Evolutionary conservation across 2,113 vertebrate genomes (phyloP), one percentile per base, ranked within the genome.

Genomic region (Aptenodytes patagonicus): DNA sequence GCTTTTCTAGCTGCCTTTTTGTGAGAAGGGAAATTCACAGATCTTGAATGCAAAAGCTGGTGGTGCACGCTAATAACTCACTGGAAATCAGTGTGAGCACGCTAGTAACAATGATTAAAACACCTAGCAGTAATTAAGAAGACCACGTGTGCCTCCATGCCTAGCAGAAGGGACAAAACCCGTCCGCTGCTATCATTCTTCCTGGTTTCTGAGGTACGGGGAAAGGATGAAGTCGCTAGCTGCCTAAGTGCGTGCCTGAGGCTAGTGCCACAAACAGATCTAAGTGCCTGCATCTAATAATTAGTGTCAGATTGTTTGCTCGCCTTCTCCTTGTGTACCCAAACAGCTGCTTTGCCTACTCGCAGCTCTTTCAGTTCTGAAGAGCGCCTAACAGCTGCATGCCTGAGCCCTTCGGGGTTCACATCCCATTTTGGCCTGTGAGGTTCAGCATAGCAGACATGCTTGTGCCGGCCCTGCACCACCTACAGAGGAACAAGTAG

Each of bases 71-170:
- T 7, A 40, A 13, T 22, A 40, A 9, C 57, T 61, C 38, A 13
- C 10, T 61, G 47, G 47, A 32, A 49, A 8, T 69, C 6, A 36
- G 14, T 7, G 17, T 26, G 29, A 91, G 65, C 49, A 54, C 26
- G 52, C 18, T 4, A 21, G 8, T 31, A 79, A 42, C 25, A 31
- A 19, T 7, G 44, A 83, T 55, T 47, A 61, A 71, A 82, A 76
- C 12, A n/a, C 19, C 14, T 13, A 24, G 17, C 34, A 44, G 21
- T 69, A 69, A 80, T 11, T 69, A 18, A 36, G 52, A 46, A 0
- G 10, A 46, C 12, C 7, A 11, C 0, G 0, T 28, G 17, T 65
- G 4, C 71, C 25, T 82, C 9, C 0, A 0, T 42, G 34, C 32
- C n/a, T 47, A 14, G 44, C 38, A 79, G 72, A 66, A 90, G 12